Evolutionary conservation across 2,797 vertebrate genomes (phyloP), one percentile per base, ranked within the genome.

Genomic region (Picus viridis): DNA sequence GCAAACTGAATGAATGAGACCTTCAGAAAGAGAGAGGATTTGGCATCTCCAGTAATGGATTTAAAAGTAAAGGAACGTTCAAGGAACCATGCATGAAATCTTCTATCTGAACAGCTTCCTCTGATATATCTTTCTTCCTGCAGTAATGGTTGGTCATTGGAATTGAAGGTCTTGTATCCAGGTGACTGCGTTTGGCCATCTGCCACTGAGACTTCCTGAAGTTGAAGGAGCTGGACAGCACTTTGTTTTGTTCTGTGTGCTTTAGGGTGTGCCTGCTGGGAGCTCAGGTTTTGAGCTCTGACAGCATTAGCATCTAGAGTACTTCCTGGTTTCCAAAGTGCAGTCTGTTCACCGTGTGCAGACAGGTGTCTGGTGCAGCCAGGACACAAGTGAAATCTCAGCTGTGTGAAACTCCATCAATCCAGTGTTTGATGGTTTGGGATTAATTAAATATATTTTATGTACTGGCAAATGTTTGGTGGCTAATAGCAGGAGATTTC

Each of bases 1-100:
- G 97, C 93, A 97, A 84, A 58, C 98, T 96, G 43, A 93, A 96
- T 30, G 41, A 96, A 43, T 82, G 78, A 93, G 65, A n/a, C 45
- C 22, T 67, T 81, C 57, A 73, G 34, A 78, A 86, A 63, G 0
- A 74, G 0, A 74, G 70, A 65, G 18, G 16, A 4, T 67, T 79
- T 88, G 53, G 74, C 75, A 56, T 82, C 43, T 29, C 12, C 85
- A 68, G 16, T 30, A 67, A 17, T 72, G 64, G 72, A 88, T 19
- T 68, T 34, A 72, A 59, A 62, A 90, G 34, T 47, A 77, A 84
- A 84, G 65, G 24, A 90, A 65, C 45, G 57, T 75, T n/a, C 26
- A 12, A 17, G 61, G 83, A 72, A 47, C 41, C 15, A 12, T 34
- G 36, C 5, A 1, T 67, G 47, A 78, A 72, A 34, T 30, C n/a